Base-by-base conservation (phyloP, 1,140 invertebrate genomes). In the Achatina immaculata region DNA sequence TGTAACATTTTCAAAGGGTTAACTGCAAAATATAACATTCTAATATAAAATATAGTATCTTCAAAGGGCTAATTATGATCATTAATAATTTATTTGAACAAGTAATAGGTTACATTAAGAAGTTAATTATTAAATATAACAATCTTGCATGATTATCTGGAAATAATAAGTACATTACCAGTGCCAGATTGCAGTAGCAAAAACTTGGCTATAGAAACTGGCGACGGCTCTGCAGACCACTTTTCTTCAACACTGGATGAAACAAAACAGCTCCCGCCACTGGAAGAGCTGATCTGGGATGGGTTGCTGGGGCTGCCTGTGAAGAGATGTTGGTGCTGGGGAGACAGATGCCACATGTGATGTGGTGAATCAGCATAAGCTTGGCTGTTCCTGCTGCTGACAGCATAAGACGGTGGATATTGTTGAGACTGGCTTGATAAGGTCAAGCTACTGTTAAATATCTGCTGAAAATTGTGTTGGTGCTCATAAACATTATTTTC, bases 231-330 rank as follows among this genome's bases (percentile, higher is more conserved):
- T 31, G 16, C n/a, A 31, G 58, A 28, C 58, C 58, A 62, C 16
- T 28, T 31, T 11, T 21, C n/a, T 28, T 62, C 58, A 11, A 31
- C 58, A 62, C 58, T 62, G 7, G n/a, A 28, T 31, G 58, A 28
- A 31, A 62, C n/a, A 62, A 62, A 31, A 62, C 58, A 62, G 58
- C 58, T 62, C n/a, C 58, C 58, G 31, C 58, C 31, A 31, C 58
- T 62, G 58, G 55, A 62, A 14, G 6, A 9, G n/a, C 58, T 62
- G n/a, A 62, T 62, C 1, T 62, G n/a, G 58, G 58, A 2, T 31
- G 28, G 1, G 21, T 28, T 62, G n/a, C 31, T 21, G 6, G 31
- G 58, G 28, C 58, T 62, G 4, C 58, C 58, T 31, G n/a, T 62
- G n/a, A 2, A 7, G 28, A 28, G 7, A 9, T 11, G 58, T 11